Evolutionary conservation across 2,888 invertebrate species (phyloP).

Genomic region (Lapara coniferarum): DNA sequence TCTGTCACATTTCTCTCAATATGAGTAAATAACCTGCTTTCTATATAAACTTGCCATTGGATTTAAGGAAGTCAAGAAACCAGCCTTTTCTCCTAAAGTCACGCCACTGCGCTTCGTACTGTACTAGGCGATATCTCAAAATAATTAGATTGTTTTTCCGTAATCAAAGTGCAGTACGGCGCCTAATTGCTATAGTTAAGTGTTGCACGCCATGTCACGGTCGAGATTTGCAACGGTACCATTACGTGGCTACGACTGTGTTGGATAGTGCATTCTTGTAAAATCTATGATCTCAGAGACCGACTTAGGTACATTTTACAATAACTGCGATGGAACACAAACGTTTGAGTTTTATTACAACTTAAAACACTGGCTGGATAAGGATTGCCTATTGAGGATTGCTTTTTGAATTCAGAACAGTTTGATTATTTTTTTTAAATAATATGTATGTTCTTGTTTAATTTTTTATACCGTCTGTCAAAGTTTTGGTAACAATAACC

Average conservation of each 20-base stretch:
- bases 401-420: no score
- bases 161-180: slow-evolving; percentile 10
- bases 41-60: no score
- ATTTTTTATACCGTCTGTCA: no score
- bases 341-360: neutral
- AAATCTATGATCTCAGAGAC: neutral
- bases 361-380: neutral
- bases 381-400: no score
- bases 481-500: no score
- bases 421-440: no score
- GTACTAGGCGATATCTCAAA: slow-evolving; percentile 14
- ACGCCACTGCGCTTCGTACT: neutral
- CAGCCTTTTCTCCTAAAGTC: neutral
- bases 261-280: slow-evolving; percentile 27
- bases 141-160: slow-evolving; percentile 16
- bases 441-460: no score
- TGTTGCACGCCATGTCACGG: slow-evolving; percentile 34
- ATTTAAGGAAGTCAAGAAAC: no score
- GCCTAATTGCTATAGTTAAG: slow-evolving; percentile 17
- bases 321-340: no score
- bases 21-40: neutral
- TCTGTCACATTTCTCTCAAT: neutral
- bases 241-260: slow-evolving; percentile 15
- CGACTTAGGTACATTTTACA: no score
- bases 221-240: slow-evolving; percentile 32